Base-by-base conservation (phyloP, 2,888 invertebrate genomes). In the Lottia scabra region DNA sequence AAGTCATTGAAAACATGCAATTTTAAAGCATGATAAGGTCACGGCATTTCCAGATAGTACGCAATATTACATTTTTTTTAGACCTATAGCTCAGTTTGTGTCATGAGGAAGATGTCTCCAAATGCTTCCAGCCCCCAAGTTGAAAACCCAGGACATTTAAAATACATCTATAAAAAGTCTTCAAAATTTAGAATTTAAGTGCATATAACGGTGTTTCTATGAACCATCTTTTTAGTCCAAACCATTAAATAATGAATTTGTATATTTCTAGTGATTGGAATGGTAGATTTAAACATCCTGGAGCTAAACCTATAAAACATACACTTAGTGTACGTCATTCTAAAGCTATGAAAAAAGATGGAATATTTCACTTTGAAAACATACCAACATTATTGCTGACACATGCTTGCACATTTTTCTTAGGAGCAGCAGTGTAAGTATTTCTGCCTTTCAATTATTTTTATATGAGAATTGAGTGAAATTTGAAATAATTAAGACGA, bases 341-440 rank as follows among this genome's bases (percentile, higher is more conserved):
- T 16, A 67, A 78, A 13, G 82, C 82, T 63, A 82, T 83, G 81
- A 77, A 74, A 63, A 75, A 80, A 68, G 75, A 75, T 19, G 78
- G 80, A 12, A 64, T 82, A 30, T 83, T 84, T 70, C 76, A 76
- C 62, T 71, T 84, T 77, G 83, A 83, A 67, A 85, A 85, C 73
- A 73, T 86, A 56, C 84, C 85, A 16, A 78, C 81, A 1, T 73
- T 86, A 66, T 72, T 86, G 45, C 72, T 86, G 46, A 81, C 85
- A 12, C 86, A 86, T 69, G 84, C 86, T 45, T 83, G 83, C 67
- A 81, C 83, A 26, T 84, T 86, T 74, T 78, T 85, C 72, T 77
- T 86, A 63, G 86, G 86, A 15, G 84, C 84, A 56, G 85, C 85
- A 43, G 80, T 81, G 86, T 86, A 80, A 84, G 84, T 82, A 65